Evolutionary conservation across 1,140 invertebrate genomes (phyloP), one percentile per base, ranked within the genome.

Genomic region (Drosophila ironensis): DNA sequence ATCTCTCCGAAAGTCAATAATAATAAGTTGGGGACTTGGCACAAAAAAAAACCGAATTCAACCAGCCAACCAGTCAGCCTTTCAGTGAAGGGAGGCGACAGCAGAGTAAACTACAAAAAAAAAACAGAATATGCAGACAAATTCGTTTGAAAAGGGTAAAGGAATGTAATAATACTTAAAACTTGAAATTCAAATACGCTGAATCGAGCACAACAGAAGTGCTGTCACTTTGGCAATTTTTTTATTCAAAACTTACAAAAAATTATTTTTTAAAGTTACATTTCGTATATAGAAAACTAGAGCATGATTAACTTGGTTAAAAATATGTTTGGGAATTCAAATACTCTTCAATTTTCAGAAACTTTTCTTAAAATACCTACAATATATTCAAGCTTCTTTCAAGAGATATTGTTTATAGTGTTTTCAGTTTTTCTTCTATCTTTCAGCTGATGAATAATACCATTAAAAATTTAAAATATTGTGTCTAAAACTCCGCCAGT

Each of bases 81-180:
- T 25, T 6, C 9, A 25, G 19, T 11, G 27, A 14, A 27, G 42
- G 12, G 22, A n/a, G 12, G n/a, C 8, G 22, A 4, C 14, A n/a
- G 30, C 16, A 38, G 28, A n/a, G n/a, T n/a, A n/a, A n/a, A n/a
- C n/a, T 14, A 50, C 16, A 50, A 46, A 61, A 82, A 78, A 76
- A 60, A 57, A n/a, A n/a, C n/a, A n/a, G n/a, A n/a, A n/a, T n/a
- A n/a, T 64, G 64, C 78, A 84, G 80, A 84, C 80, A 84, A 84
- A 84, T 84, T 84, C 78, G 78, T 60, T 86, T 84, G 73, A 86
- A 86, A 86, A 86, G 81, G 81, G 75, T 86, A 72, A 86, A 80
- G 80, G 80, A 86, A 86, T 86, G 80, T 80, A 86, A 86, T 86
- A 86, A 86, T 86, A 78, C 80, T 86, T 86, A 86, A 86, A 86